Conservation (phyloP, 1,140 invertebrate species). For the Trachymyrmex cornetzi region DNA sequence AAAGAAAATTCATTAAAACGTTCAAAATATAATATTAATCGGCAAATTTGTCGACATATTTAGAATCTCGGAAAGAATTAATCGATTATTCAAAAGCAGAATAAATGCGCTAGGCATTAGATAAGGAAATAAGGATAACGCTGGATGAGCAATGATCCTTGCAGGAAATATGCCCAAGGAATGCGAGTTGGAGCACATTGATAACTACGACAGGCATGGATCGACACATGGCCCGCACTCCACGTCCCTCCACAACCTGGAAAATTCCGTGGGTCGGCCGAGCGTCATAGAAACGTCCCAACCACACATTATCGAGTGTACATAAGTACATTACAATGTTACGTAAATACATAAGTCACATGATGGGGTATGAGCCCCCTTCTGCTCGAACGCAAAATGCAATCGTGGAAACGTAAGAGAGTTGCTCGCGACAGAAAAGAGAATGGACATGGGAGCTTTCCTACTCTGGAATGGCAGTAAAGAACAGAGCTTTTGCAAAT, state of each 20-base stretch:
- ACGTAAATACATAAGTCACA: constrained; percentile 88
- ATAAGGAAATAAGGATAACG: not conserved
- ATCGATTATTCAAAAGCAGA: not conserved
- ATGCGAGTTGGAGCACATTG: constrained; percentile 84
- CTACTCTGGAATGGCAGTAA: constrained; percentile 43
- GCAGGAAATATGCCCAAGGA: constrained; percentile 85
- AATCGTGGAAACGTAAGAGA: constrained; percentile 75
- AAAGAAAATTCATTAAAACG: not conserved
- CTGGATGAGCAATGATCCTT: constrained; percentile 37
- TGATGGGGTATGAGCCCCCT: constrained; percentile 66
- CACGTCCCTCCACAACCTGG: constrained; percentile 86
- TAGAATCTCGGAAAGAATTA: not conserved
- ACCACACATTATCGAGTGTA: constrained; percentile 95
- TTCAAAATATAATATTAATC: not conserved
- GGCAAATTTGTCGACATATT: not conserved
- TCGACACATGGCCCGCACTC: constrained; percentile 82
- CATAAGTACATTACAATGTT: constrained; percentile 87
- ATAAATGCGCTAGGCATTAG: not conserved
- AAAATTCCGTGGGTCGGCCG: constrained; percentile 90
- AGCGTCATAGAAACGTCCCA: constrained; percentile 94
- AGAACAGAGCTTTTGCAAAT: constrained; percentile 14
- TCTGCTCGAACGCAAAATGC: constrained; percentile 68
- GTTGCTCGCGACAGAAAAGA: constrained; percentile 62
- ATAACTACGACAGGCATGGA: constrained; percentile 85
- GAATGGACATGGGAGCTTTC: not conserved